phyloP scores from a whole-genome alignment of 2,888 invertebrate species.

The Leptinotarsa peninsularis region DNA sequence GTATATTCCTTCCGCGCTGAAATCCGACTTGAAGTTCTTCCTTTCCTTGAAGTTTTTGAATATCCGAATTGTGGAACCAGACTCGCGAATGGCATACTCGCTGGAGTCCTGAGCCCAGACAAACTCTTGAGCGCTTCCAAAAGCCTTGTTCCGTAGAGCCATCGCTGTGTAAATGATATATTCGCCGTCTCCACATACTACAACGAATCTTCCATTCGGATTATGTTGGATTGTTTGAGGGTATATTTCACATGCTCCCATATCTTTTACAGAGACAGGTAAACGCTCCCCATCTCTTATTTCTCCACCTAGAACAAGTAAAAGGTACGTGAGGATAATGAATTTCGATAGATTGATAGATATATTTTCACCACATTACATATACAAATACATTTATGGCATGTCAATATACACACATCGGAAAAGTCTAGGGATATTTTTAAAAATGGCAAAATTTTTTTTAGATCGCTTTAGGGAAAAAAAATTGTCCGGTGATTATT shows the following conservation, averaged over 20 bases:
- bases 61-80: constrained; percentile 89
- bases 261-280: constrained; percentile 95
- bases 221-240: constrained; percentile 99
- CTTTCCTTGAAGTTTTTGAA: constrained; percentile 99
- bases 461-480: too few relatives aligned
- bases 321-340: too few relatives aligned
- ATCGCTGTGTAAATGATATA: constrained; percentile 99
- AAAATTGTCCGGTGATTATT: too few relatives aligned
- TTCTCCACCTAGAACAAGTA: constrained; percentile 66
- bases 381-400: too few relatives aligned
- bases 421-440: too few relatives aligned
- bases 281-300: constrained; percentile 93
- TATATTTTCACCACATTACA: too few relatives aligned
- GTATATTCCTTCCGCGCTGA: constrained; percentile 87
- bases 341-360: too few relatives aligned
- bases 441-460: too few relatives aligned
- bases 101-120: constrained; percentile 98
- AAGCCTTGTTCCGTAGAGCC: constrained; percentile 98
- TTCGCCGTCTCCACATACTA: constrained; percentile 99
- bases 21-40: constrained; percentile 95
- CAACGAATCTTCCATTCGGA: constrained; percentile 94
- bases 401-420: too few relatives aligned
- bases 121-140: constrained; percentile 98
- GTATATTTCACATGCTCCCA: constrained; percentile 99
- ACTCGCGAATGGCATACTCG: constrained; percentile 88